Conservation (phyloP, 2,797 vertebrate species). For the Cryptoblepharus egeriae region DNA sequence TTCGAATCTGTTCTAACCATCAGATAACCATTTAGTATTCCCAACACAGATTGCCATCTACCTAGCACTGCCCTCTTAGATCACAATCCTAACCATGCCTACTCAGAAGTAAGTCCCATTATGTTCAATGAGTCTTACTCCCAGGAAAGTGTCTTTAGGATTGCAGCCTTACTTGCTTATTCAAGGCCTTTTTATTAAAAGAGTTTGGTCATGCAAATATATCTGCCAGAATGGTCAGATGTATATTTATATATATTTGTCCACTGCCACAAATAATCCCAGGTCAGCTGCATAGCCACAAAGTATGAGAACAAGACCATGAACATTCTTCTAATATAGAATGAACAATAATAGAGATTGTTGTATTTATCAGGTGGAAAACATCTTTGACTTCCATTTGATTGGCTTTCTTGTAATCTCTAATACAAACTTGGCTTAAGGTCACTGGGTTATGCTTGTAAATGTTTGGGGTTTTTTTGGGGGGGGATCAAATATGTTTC, state of each 20-base stretch:
- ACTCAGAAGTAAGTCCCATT: too few species aligned
- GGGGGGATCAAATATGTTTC: neutral
- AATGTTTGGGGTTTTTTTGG: neutral
- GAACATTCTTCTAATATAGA: constrained; percentile 47
- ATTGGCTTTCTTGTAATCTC: constrained; percentile 55
- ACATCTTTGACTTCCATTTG: constrained; percentile 28
- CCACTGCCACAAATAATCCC: constrained; percentile 37
- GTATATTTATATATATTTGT: constrained; percentile 36
- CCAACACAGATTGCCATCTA: neutral
- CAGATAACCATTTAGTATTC: too few species aligned
- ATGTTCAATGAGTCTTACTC: too few species aligned
- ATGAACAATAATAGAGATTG: constrained; percentile 52
- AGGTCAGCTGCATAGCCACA: constrained; percentile 18
- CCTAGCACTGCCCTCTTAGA: neutral
- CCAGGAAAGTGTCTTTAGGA: too few species aligned
- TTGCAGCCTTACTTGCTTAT: constrained; percentile 5
- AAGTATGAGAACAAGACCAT: constrained; percentile 55
- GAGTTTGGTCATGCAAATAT: constrained; percentile 1
- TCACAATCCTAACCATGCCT: too few species aligned
- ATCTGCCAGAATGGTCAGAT: constrained; percentile 24
- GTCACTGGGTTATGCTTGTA: constrained; percentile 37
- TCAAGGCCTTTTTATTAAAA: neutral
- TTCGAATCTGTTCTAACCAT: too few species aligned
- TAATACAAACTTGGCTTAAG: constrained; percentile 47
- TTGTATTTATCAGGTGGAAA: constrained; percentile 20